phyloP scores from a whole-genome alignment of 2,113 vertebrate genomes.

The Mesoclemmys tuberculata region DNA sequence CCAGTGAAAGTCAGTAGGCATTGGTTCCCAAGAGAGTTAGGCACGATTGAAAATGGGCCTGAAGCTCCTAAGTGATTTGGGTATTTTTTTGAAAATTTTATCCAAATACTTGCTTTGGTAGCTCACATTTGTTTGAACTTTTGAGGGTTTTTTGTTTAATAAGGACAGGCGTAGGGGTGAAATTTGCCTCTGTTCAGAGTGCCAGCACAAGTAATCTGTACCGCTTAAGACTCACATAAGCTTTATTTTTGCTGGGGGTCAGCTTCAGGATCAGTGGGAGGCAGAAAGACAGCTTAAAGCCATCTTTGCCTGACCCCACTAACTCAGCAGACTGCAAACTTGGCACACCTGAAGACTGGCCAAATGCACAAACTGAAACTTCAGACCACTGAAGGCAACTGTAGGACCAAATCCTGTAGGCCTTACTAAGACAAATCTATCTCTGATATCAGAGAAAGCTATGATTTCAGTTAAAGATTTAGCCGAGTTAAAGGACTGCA shows the following conservation, averaged over 20 bases:
- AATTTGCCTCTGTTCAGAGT: rapidly evolving
- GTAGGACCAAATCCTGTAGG: rapidly evolving
- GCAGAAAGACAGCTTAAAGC: rapidly evolving
- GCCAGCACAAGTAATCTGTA: rapidly evolving
- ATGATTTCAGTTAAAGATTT: neutral
- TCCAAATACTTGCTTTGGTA: neutral
- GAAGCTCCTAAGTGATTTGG: rapidly evolving
- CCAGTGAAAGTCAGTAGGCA: neutral
- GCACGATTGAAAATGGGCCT: neutral
- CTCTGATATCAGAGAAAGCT: rapidly evolving
- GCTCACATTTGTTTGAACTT: neutral
- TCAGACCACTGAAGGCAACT: neutral
- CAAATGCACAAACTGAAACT: neutral
- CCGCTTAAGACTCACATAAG: neutral
- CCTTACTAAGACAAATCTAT: neutral
- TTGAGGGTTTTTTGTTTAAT: neutral
- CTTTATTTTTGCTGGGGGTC: neutral
- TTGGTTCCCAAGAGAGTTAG: neutral
- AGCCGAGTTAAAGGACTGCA: neutral
- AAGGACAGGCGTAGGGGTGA: neutral
- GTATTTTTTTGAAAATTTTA: neutral
- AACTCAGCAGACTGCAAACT: too few species aligned
- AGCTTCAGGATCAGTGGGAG: rapidly evolving
- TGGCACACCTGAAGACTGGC: neutral
- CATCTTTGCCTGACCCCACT: neutral